Conservation (phyloP, 2,797 vertebrate species). For the Varecia variegata region DNA sequence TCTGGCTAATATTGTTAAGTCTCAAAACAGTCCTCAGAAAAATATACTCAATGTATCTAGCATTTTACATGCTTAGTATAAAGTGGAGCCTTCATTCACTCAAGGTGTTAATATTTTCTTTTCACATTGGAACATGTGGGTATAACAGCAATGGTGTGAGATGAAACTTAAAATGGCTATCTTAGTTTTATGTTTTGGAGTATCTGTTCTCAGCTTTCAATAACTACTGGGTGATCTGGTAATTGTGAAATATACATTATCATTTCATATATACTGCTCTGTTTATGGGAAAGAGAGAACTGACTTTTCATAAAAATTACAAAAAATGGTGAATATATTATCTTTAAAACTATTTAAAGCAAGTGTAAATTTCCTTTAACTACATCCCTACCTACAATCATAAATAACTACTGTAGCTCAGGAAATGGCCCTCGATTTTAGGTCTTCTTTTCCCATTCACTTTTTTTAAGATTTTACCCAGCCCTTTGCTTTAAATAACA, state of each 20-base stretch:
- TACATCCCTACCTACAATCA: background rate
- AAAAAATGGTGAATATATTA: background rate
- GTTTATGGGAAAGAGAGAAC: background rate
- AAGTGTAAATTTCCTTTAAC: background rate
- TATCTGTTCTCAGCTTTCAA: background rate
- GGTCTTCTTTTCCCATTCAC: background rate
- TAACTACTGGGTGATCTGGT: background rate
- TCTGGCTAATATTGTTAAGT: background rate
- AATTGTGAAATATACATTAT: background rate
- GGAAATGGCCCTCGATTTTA: background rate
- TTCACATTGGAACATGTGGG: background rate
- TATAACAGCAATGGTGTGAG: background rate
- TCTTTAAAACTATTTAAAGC: background rate
- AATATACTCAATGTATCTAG: background rate
- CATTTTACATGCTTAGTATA: background rate
- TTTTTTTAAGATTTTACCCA: background rate
- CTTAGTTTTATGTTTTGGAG: background rate
- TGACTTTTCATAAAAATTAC: background rate
- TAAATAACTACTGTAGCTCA: background rate
- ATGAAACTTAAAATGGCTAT: background rate
- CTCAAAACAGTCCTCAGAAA: background rate
- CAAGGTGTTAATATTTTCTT: background rate
- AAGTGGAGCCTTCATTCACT: fast-evolving
- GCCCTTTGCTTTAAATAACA: background rate
- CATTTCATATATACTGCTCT: background rate